Conservation (phyloP, 2,797 vertebrate genomes). For the Adelosebastes latens region DNA sequence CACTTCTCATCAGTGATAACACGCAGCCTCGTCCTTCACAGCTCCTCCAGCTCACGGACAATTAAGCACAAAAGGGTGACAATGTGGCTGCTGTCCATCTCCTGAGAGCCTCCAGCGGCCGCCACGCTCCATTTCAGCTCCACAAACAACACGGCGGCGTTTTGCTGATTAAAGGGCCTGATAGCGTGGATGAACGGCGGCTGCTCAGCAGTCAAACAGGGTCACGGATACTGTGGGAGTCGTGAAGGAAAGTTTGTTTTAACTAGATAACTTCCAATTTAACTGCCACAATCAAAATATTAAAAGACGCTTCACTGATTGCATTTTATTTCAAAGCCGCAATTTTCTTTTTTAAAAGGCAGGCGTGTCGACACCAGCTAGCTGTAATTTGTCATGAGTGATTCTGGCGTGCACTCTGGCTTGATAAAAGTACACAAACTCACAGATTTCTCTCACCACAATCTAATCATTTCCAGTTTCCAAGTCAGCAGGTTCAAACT, state of each 20-base stretch:
- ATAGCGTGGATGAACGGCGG: constrained; percentile 55
- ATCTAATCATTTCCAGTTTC: constrained; percentile 23
- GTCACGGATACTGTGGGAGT: constrained; percentile 24
- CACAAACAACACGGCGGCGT: constrained; percentile 65
- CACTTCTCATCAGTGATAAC: constrained; percentile 51
- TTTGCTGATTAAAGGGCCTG: constrained; percentile 74
- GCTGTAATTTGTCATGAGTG: constrained; percentile 44
- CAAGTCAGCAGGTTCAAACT: neutral
- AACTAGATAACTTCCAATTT: neutral
- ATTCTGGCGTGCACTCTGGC: constrained; percentile 72
- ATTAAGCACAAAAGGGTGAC: constrained; percentile 60
- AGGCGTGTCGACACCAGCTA: neutral
- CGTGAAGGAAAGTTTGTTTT: neutral
- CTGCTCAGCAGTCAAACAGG: constrained; percentile 37
- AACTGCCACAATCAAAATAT: constrained; percentile 8
- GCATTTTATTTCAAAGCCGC: neutral
- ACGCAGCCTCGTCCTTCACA: constrained; percentile 29
- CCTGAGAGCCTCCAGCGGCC: constrained; percentile 51
- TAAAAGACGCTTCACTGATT: neutral
- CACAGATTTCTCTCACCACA: neutral
- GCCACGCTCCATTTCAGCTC: constrained; percentile 73
- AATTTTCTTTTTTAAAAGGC: neutral
- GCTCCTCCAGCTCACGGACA: constrained; percentile 39
- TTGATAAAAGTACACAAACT: constrained; percentile 18
- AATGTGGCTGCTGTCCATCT: constrained; percentile 50